A percentile compares a stretch with the other conserved stretches of the same genome.
Conservation (phyloP, 1,140 invertebrate species). For the Ips nitidus region DNA sequence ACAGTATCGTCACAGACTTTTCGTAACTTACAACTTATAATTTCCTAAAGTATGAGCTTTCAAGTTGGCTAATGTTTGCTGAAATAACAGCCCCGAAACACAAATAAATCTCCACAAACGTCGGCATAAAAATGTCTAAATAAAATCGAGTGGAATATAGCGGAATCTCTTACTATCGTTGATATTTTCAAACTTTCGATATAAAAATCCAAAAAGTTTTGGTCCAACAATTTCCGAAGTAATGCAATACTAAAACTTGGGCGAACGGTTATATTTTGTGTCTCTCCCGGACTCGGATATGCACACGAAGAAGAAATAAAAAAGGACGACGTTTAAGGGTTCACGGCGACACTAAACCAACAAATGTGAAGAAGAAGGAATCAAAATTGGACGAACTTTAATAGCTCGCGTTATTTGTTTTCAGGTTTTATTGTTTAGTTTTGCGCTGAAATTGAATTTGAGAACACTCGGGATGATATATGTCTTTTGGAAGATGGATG, state of each 20-base stretch:
- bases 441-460: slow-evolving; percentile 12
- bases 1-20: no score
- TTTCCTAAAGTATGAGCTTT: no score
- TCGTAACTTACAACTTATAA: no score
- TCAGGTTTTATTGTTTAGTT: slow-evolving; percentile 13
- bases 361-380: slow-evolving; percentile 28
- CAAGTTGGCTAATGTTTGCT: no score
- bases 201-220: slow-evolving; percentile 37
- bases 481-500: no score
- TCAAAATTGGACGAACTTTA: slow-evolving; percentile 30
- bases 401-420: slow-evolving; percentile 23
- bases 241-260: slow-evolving; percentile 36
- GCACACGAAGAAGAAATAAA: slow-evolving; percentile 25
- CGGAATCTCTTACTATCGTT: neutral
- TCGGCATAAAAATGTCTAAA: slow-evolving; percentile 10
- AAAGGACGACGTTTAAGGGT: slow-evolving; percentile 31
- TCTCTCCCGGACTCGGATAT: slow-evolving; percentile 14
- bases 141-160: slow-evolving; percentile 11
- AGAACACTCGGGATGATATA: neutral
- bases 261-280: slow-evolving; percentile 31
- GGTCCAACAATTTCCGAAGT: slow-evolving; percentile 37
- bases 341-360: slow-evolving; percentile 31
- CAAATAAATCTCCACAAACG: neutral
- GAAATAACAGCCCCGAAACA: no score
- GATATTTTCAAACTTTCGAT: slow-evolving; percentile 29